Base-by-base conservation (phyloP, 2,797 vertebrate genomes). In the Microctenopoma stevenorrisi region DNA sequence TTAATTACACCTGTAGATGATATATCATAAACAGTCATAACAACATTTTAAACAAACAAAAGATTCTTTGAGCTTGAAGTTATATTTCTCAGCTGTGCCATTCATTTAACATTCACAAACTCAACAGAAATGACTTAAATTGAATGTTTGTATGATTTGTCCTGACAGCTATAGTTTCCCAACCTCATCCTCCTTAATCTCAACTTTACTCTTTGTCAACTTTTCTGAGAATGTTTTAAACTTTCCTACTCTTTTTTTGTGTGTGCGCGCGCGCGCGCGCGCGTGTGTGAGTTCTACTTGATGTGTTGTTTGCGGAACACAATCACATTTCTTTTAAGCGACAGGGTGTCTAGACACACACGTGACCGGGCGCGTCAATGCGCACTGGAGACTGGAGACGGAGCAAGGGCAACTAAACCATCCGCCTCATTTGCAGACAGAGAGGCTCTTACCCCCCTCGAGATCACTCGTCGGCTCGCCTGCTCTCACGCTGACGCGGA, bases 271-370 rank as follows among this genome's bases (percentile, higher is more conserved):
- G 63, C 26, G 49, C 15, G 57, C 12, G 15, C 22, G 33, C 42
- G 56, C 8, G 63, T 54, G 14, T 3, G 60, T 9, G 35, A 2
- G 57, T 4, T 85, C 83, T 93, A 95, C 94, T 95, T 91, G 94
- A 96, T 95, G 93, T 94, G 93, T 94, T 94, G 94, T 96, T 97
- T 96, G 96, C 95, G 95, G 96, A 96, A 96, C 94, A 96, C 96
- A 95, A 95, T 96, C 94, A 86, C 94, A 95, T 94, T 96, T 95
- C 94, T 93, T 91, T 93, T 90, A 96, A 97, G 96, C 95, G 96
- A 97, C 96, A 96, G 94, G 94, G 95, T 97, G 97, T 97, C 96
- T 97, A 98, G 96, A 97, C 96, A 92, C 91, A 92, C 97, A 98
- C 96, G 95, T 97, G 97, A 96, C 90, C 89, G 90, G 94, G 93